A percentile compares a stretch with the other conserved stretches of the same genome.
Conservation (phyloP, 2,113 vertebrate species). For the Pituophis catenifer region DNA sequence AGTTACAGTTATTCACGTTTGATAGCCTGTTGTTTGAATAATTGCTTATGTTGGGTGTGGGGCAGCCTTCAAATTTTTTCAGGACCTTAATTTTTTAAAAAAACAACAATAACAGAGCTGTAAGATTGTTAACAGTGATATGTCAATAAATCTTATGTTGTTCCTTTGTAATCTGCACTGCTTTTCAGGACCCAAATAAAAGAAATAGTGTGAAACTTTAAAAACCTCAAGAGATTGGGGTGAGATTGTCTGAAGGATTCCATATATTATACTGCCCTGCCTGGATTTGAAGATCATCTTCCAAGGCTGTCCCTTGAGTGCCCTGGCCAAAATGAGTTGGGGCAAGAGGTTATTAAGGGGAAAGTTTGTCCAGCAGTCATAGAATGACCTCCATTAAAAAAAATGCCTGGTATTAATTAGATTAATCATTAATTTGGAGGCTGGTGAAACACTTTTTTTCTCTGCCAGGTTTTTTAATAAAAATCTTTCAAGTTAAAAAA, state of each 20-base stretch:
- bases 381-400: neutral
- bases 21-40: neutral
- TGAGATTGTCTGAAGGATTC: neutral
- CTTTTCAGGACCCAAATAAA: neutral
- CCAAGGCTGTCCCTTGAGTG: neutral
- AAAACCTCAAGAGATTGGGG: neutral
- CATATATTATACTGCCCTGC: neutral
- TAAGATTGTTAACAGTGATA: neutral
- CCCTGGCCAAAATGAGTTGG: neutral
- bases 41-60: neutral
- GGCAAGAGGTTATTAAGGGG: neutral
- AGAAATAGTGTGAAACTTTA: neutral
- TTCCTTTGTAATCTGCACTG: neutral
- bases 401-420: neutral
- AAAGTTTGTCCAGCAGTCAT: neutral
- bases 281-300: neutral
- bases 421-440: neutral
- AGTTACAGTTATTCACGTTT: neutral
- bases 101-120: neutral
- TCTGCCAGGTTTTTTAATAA: neutral
- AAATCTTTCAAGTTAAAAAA: neutral
- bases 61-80: neutral
- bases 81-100: neutral
- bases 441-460: neutral
- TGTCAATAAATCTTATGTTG: neutral